Conservation (phyloP, 2,797 vertebrate genomes). For the Pseudotriccus pelzelni region DNA sequence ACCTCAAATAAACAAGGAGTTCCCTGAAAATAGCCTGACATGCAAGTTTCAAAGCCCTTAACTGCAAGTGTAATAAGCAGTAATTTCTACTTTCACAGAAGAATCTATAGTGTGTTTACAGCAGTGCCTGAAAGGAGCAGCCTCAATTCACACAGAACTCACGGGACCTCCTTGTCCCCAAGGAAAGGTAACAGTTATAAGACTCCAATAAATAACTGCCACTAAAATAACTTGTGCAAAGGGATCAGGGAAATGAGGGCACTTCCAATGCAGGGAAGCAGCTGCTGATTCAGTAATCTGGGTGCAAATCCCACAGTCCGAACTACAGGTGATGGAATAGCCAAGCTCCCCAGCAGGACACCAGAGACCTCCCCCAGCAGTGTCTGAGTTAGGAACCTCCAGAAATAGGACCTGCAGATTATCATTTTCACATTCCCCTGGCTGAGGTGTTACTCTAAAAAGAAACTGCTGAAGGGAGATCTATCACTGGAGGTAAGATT, state of each 20-base stretch:
- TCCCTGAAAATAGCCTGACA: not conserved
- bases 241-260: not conserved
- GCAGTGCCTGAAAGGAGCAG: not conserved
- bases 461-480: not conserved
- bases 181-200: not conserved
- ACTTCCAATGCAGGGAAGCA: not conserved
- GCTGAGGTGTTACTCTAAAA: not conserved
- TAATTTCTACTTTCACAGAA: not conserved
- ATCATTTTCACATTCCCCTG: not conserved
- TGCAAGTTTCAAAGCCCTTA: not conserved
- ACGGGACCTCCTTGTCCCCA: not conserved
- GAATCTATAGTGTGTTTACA: accelerated
- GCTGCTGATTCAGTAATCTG: not conserved
- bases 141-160: not conserved
- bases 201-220: not conserved
- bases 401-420: not conserved
- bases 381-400: not conserved
- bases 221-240: not conserved
- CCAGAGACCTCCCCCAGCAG: not conserved
- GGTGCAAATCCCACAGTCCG: not conserved
- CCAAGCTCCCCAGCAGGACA: not conserved
- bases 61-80: not conserved
- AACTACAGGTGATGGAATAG: not conserved
- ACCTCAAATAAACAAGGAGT: not conserved
- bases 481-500: not conserved